Evolutionary conservation across 2,797 vertebrate species (phyloP).

Genomic region (Hypotaenidia philippensis): DNA sequence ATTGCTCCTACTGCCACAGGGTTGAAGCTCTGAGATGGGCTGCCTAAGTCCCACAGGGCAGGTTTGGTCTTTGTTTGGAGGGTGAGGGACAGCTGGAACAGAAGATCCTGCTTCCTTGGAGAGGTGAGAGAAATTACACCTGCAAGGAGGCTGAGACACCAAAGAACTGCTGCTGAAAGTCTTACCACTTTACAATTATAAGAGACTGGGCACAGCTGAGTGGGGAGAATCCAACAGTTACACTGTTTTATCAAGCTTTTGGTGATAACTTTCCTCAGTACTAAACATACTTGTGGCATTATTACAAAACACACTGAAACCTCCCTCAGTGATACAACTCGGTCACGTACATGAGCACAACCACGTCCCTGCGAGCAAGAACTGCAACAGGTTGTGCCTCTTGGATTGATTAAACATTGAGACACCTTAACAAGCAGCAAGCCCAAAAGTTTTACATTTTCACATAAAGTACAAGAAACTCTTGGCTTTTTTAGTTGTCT

Average conservation of each 20-base stretch:
- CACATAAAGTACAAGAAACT: background rate
- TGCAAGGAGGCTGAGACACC: background rate
- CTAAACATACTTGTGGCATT: background rate
- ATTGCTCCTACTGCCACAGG: background rate
- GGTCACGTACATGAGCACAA: background rate
- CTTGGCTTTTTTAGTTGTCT: background rate
- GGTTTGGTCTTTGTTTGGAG: background rate
- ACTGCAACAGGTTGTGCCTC: background rate
- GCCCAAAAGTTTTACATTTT: background rate
- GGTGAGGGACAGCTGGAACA: background rate
- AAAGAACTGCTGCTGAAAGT: background rate
- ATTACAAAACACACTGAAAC: background rate
- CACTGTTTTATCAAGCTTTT: rapidly evolving
- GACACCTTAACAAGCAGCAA: background rate
- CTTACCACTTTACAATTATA: background rate
- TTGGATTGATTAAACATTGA: background rate
- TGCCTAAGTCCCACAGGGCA: background rate
- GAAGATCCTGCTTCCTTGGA: background rate
- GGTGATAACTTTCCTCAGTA: background rate
- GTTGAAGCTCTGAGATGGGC: background rate
- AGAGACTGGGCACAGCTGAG: rapidly evolving
- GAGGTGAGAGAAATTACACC: background rate
- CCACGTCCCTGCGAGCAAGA: background rate
- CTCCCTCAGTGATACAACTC: background rate
- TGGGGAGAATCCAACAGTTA: background rate